Base-by-base conservation (phyloP, 2,797 vertebrate species). In the Euphonia xanthogaster region DNA sequence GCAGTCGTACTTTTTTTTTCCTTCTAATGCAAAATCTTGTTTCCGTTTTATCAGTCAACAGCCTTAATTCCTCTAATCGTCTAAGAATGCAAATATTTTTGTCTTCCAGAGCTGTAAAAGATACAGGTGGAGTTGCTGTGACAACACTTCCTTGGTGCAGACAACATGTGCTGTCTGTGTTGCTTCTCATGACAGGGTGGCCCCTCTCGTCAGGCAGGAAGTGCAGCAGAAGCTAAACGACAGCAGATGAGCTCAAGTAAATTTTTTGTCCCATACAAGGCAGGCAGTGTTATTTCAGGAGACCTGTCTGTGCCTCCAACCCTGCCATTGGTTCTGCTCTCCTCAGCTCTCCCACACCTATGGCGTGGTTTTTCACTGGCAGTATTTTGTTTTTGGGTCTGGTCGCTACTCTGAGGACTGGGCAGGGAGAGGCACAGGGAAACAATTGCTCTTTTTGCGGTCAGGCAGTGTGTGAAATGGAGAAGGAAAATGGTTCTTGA, bases 41-140 rank as follows among this genome's bases (percentile, higher is more conserved):
- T 90, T 92, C 47, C 4, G 1, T 85, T 93, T 86, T 12, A 27
- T 78, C 58, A 35, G 39, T 72, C 62, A 70, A 44, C 31, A 90
- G 24, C 19, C 44, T 76, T 28, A 84, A 27, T 62, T 90, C 17
- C 47, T 65, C 45, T 51, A 4, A 15, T 66, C 51, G 39, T 70
- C 57, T 62, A 75, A 84, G 68, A 72, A 74, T 27, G 48, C 2
- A 5, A 88, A 63, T 75, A 21, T 62, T 94, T 94, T 86, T 77
- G n/a, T 77, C 42, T 93, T 80, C 60, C 82, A 61, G 67, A 81
- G 63, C 37, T 71, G 53, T 60, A 54, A 76, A 61, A 88, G 58
- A 14, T 47, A 33, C 42, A 94, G 86, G 88, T 88, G 86, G 74
- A 86, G 71, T 61, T 94, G 85, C 78, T 83, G 53, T 86, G 67